phyloP scores from a whole-genome alignment of 2,797 vertebrate genomes.

The Cuculus canorus region DNA sequence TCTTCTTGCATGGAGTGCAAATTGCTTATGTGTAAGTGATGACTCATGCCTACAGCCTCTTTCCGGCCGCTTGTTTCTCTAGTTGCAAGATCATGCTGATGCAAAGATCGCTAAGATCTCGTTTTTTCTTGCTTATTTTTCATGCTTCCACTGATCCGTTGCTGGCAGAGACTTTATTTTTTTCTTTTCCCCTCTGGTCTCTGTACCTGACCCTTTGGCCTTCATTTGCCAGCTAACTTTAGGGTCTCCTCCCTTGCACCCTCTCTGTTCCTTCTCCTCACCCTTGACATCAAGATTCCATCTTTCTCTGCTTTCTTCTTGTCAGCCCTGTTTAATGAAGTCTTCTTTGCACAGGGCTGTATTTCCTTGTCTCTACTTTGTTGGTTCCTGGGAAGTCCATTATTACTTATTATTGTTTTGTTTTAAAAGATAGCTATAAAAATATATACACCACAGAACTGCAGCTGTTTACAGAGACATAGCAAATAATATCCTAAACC shows the following conservation, averaged over 20 bases:
- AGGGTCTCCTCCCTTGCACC: neutral
- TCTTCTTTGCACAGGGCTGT: neutral
- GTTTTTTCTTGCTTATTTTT: neutral
- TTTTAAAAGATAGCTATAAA: slow-evolving; percentile 14
- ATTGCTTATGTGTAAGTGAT: neutral
- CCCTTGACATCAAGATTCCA: neutral
- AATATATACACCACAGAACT: neutral
- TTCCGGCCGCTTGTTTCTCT: neutral
- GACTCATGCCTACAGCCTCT: neutral
- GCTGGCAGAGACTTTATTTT: neutral
- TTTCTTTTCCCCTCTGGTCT: neutral
- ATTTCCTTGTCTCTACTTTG: neutral
- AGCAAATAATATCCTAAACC: neutral
- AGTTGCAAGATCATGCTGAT: neutral
- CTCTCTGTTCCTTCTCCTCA: neutral
- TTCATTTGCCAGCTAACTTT: neutral
- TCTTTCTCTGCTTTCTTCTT: neutral
- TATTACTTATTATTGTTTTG: slow-evolving; percentile 1
- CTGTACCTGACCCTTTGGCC: neutral
- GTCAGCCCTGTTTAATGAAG: neutral
- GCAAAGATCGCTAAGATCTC: neutral
- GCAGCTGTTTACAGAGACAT: neutral
- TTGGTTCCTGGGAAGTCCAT: slow-evolving; percentile 16
- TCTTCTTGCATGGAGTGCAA: neutral
- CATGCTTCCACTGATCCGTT: neutral